A percentile compares a stretch with the other conserved stretches of the same genome.
phyloP scores from a whole-genome alignment of 1,140 invertebrate species.

The Ceratosolen solmsi region DNA sequence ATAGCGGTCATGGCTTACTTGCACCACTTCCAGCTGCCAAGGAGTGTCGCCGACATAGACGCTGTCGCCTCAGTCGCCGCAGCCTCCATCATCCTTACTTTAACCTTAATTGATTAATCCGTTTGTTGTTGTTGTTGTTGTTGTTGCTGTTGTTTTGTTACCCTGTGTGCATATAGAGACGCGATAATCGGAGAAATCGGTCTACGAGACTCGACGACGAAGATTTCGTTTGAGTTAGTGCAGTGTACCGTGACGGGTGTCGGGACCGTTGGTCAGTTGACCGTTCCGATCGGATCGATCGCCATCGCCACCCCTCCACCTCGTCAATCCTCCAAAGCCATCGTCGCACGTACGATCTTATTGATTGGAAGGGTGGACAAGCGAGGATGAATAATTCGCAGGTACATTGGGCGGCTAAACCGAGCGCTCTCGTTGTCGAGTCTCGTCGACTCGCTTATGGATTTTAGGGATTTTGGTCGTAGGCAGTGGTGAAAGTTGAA shows the following conservation, averaged over 20 bases:
- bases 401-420: no score
- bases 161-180: conserved; percentile 68
- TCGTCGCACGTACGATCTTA: no score
- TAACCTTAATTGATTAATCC: no score
- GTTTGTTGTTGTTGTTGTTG: conserved; percentile 53
- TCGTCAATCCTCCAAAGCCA: no score
- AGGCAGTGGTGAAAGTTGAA: conserved; percentile 51
- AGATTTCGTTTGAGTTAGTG: no score
- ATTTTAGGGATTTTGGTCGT: conserved; percentile 64
- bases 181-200: conserved; percentile 59
- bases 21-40: not conserved
- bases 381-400: no score
- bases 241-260: no score
- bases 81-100: not conserved
- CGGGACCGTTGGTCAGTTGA: no score
- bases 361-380: no score
- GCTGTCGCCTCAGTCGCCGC: not conserved
- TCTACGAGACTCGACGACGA: conserved; percentile 54
- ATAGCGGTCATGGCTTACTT: conserved; percentile 47
- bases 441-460: conserved; percentile 46
- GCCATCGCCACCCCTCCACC: no score
- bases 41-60: not conserved
- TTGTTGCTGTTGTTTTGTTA: conserved; percentile 67
- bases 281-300: no score
- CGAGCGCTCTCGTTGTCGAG: conserved; percentile 31